Evolutionary conservation across 2,888 invertebrate genomes (phyloP).

Genomic region (Drosophila nr. medialis): DNA sequence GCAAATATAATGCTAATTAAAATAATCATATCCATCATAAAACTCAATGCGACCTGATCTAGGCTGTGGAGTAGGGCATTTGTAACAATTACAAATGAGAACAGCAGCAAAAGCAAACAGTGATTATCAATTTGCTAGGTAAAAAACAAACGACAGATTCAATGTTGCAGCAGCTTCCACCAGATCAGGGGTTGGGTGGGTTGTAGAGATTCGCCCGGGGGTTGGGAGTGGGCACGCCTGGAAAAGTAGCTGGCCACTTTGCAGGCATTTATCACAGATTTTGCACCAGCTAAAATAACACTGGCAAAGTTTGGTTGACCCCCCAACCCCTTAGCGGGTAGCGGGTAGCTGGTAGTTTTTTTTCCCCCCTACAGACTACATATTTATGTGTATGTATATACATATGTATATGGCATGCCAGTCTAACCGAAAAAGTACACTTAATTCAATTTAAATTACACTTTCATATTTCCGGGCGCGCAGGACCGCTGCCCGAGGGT

Average conservation of each 20-base stretch:
- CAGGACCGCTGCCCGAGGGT: slow-evolving; percentile 8
- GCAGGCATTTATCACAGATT: slow-evolving; percentile 77
- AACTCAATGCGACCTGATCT: slow-evolving; percentile 23
- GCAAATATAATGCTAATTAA: slow-evolving; percentile 81
- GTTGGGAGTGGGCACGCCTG: background rate
- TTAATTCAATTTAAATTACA: slow-evolving; percentile 84
- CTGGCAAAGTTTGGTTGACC: slow-evolving; percentile 24
- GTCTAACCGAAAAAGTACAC: slow-evolving; percentile 61
- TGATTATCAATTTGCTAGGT: slow-evolving; percentile 64
- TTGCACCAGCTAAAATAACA: slow-evolving; percentile 46
- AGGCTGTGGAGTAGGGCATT: slow-evolving; percentile 22
- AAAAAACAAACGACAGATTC: slow-evolving; percentile 17
- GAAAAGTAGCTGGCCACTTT: slow-evolving; percentile 59
- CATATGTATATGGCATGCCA: slow-evolving; percentile 13
- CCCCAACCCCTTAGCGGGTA: background rate
- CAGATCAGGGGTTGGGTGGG: slow-evolving; percentile 12
- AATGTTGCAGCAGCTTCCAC: slow-evolving; percentile 43
- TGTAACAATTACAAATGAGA: slow-evolving; percentile 68
- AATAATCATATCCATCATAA: slow-evolving; percentile 80
- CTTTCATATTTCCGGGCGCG: slow-evolving; percentile 76
- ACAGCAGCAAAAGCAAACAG: slow-evolving; percentile 34
- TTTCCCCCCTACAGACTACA: background rate
- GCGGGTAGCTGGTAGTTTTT: slow-evolving; percentile 16
- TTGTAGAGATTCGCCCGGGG: background rate
- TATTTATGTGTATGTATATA: background rate